Conservation (phyloP, 2,797 vertebrate genomes). For the Manis javanica region DNA sequence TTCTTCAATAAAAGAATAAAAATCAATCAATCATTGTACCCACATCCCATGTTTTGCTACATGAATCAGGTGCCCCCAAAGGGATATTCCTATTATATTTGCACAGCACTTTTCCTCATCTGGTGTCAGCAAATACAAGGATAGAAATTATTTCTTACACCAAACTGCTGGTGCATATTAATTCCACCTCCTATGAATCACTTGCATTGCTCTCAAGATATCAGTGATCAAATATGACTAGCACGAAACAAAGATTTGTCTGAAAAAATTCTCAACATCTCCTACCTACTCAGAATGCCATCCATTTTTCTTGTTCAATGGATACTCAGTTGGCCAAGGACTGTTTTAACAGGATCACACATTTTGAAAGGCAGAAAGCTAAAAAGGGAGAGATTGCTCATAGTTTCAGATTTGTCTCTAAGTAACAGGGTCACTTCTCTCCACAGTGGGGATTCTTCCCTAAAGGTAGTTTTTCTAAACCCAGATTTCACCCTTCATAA, state of each 20-base stretch:
- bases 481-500: constrained; percentile 56
- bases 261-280: not conserved
- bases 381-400: constrained; percentile 6
- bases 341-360: not conserved
- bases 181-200: not conserved
- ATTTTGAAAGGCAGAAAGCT: constrained; percentile 49
- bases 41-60: constrained; percentile 12
- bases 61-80: not conserved
- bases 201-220: not conserved
- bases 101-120: not conserved
- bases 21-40: not conserved
- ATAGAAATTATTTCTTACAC: constrained; percentile 38
- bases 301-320: not conserved
- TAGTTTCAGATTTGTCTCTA: constrained; percentile 43
- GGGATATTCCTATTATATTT: constrained; percentile 25
- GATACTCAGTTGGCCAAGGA: not conserved
- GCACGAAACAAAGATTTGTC: not conserved
- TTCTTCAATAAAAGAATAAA: constrained; percentile 57
- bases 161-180: not conserved
- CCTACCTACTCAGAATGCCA: not conserved
- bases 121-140: constrained; percentile 8
- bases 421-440: constrained; percentile 52
- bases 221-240: not conserved
- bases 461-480: constrained; percentile 57
- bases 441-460: not conserved